Evolutionary conservation across 2,797 vertebrate species (phyloP).

Genomic region (Podarcis siculus): DNA sequence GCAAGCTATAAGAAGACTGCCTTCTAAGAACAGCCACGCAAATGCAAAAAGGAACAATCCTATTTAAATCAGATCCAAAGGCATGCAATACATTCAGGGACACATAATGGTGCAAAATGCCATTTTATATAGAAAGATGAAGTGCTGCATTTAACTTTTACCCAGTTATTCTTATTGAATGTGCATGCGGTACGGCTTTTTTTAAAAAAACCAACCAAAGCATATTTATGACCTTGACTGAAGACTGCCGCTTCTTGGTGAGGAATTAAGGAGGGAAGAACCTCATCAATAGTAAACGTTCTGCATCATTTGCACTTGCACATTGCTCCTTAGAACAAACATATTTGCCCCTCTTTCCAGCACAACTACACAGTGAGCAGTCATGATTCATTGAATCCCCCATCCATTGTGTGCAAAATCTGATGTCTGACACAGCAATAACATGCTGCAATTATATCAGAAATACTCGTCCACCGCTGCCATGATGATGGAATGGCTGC

Average conservation of each 20-base stretch:
- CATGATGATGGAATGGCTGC: not conserved
- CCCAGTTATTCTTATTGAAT: not conserved
- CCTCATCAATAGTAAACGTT: conserved; percentile 41
- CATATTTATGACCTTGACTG: conserved; percentile 4
- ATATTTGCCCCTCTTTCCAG: conserved; percentile 14
- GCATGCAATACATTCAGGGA: not conserved
- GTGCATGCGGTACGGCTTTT: not conserved
- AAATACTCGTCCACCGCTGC: not conserved
- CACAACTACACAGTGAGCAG: not conserved
- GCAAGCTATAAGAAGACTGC: not conserved
- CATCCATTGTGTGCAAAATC: conserved; percentile 11
- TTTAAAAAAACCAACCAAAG: not conserved
- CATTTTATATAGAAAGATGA: not conserved
- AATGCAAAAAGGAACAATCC: not conserved
- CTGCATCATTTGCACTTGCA: conserved; percentile 8
- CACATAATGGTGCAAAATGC: conserved; percentile 10
- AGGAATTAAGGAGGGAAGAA: conserved; percentile 24
- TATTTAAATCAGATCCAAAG: conserved; percentile 3
- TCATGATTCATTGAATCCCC: conserved; percentile 40
- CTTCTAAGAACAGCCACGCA: not conserved
- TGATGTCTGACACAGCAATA: not conserved
- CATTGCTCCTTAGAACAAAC: conserved; percentile 15
- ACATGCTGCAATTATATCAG: not conserved
- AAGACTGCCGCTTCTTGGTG: conserved; percentile 29
- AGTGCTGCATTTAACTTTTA: conserved; percentile 19